Base-by-base conservation (phyloP, 2,113 vertebrate genomes). In the Canis aureus region DNA sequence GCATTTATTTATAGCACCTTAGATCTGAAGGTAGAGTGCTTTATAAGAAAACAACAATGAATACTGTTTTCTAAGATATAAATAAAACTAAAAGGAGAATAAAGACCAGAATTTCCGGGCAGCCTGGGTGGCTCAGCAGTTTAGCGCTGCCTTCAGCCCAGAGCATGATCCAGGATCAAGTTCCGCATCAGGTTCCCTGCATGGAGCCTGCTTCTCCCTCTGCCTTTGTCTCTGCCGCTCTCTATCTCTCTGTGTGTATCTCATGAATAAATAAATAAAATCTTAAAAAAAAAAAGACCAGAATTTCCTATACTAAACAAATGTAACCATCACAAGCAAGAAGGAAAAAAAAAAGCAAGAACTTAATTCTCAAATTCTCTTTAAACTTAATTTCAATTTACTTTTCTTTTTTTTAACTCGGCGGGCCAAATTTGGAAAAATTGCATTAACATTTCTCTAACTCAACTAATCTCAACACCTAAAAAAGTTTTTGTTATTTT, bases 41-140 rank as follows among this genome's bases (percentile, higher is more conserved):
- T 94, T 94, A 91, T 3, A 92, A 82, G 38, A 94, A 93, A 91
- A 66, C 49, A 91, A 97, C 43, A 95, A 95, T 66, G 53, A 88
- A 74, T 90, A 76, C 9, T 94, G 49, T 55, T 92, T 95, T 89
- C n/a, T 12, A n/a, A 92, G 32, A 87, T 55, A 82, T 69, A 87
- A 89, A 51, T 59, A 59, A 95, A 87, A 82, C 89, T 79, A 79
- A 90, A 89, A 60, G 76, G 17, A 91, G 2, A 2, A 80, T 62
- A 84, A 91, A 94, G 29, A 96, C 86, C 74, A 83, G 76, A 94
- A 95, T 57, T 95, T 55, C 19, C 29, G 43, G 43, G 43, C 43
- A 43, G 43, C 43, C 43, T 43, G 43, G 43, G 5, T 43, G 43
- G 43, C 5, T 43, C 43, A 43, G 43, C 43, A 43, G 43, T 43